Evolutionary conservation across 2,113 vertebrate species (phyloP).

Genomic region (Psephotus haematonotus): DNA sequence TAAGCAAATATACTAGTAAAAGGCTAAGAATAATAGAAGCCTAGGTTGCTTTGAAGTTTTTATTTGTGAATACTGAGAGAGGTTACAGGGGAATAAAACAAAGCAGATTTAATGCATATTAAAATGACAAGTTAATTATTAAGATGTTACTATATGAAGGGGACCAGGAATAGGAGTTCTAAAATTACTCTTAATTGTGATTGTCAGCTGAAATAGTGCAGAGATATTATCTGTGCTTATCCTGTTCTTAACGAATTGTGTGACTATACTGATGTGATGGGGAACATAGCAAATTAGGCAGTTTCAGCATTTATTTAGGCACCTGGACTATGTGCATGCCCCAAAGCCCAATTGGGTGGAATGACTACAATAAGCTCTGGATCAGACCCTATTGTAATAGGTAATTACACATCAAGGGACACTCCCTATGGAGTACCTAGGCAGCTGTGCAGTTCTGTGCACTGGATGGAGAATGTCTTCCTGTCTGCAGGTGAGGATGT

Average conservation of each 20-base stretch:
- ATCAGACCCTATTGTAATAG: neutral
- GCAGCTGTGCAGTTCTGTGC: neutral
- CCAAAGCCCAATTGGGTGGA: neutral
- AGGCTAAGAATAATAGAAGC: neutral
- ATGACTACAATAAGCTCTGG: neutral
- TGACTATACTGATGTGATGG: neutral
- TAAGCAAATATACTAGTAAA: neutral
- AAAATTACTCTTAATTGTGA: slow-evolving; percentile 41
- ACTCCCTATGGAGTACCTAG: neutral
- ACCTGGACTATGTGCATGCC: neutral
- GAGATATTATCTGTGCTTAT: neutral
- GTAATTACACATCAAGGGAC: neutral
- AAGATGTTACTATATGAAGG: neutral
- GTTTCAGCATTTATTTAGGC: neutral
- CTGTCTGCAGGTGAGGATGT: neutral
- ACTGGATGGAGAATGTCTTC: neutral
- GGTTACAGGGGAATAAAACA: neutral
- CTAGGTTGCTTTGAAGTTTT: neutral
- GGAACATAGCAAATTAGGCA: neutral
- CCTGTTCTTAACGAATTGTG: neutral
- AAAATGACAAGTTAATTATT: neutral
- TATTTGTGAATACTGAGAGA: neutral
- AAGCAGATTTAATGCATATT: neutral
- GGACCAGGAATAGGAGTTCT: neutral
- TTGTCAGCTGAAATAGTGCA: neutral